Evolutionary conservation across 37 sponge, comb jelly and placozoan genomes (phyloP), one percentile per base, ranked within the genome.

Genomic region (Sycon ciliatum): DNA sequence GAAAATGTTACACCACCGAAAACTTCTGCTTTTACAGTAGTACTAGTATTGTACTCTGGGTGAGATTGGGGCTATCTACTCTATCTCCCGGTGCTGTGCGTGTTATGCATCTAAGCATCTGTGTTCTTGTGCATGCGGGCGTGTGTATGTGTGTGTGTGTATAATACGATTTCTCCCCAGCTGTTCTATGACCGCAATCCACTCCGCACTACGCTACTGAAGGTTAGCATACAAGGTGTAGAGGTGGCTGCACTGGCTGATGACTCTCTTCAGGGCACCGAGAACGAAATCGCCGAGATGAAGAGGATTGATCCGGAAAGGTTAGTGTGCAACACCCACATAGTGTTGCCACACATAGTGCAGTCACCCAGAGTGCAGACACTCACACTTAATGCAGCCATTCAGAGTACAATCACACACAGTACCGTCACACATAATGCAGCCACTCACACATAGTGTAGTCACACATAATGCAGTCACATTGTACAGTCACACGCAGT

Each of bases 141-240:
- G 65, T 64, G 65, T 32, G 33, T 64, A 31, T 32, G 3, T 64
- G 65, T 64, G 65, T 64, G 65, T 64, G 65, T 32, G 33, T 2
- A 20, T 64, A 64, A 26, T 66, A 66, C 34, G 23, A 9, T 16
- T 29, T 33, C 20, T 18, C 9, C 37, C 7, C 18, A 3, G 18
- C 20, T 34, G 67, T 9, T 57, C 58, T 57, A 6, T 9, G 6
- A 57, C n/a, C n/a, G n/a, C n/a, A n/a, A n/a, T n/a, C n/a, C n/a
- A n/a, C 23, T n/a, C 7, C 63, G 63, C 9, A 60, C 63, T 11
- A 60, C 22, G 7, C 63, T 60, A 23, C 7, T 60, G 7, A 60
- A 11, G 16, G 7, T 60, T n/a, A n/a, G n/a, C 27, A 11, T 60
- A 22, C 63, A 28, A 11, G 7, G 22, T 23, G 63, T 60, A 30